Evolutionary conservation across 2,797 vertebrate species (phyloP), one percentile per base, ranked within the genome.

Genomic region (Pangasius mekongensis): DNA sequence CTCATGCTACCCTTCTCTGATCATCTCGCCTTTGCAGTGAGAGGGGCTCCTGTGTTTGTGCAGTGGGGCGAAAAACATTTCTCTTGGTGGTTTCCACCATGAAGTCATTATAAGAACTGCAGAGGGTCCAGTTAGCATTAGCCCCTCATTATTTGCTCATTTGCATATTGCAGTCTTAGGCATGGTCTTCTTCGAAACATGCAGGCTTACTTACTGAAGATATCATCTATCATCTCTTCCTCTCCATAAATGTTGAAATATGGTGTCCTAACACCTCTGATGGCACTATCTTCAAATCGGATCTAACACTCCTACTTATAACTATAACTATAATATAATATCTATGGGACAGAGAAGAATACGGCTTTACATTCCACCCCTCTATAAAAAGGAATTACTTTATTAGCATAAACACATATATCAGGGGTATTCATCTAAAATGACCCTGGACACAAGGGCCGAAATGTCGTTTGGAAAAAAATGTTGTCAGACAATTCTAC

Each of bases 11-110:
- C 86, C 69, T 86, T 84, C 60, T 85, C 86, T 80, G 77, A 89
- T 91, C 66, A 24, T 33, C 56, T 64, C 24, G 14, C 52, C 36
- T 83, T 67, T 33, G 5, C 10, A 64, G 62, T 74, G 69, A 87
- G 66, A 74, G 52, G 60, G 74, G 77, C 83, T 33, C 87, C 89
- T 92, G 88, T 91, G 81, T 88, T 91, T 91, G 87, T 89, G 90
- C 87, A 91, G 85, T 67, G 71, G 86, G 62, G 73, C 78, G 87
- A 87, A 88, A 91, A 86, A 58, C 83, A 77, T 83, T 67, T 58
- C 54, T 39, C 33, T 60, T 24, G 7, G 8, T 33, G 18, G 16
- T 80, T 80, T 77, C 43, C 74, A 16, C 27, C 3, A 18, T 30
- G n/a, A 78, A 80, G 52, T 33, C 52, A 33, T 33, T 22, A 60